These are phyloP conservation scores for Xiphophorus hellerii DNA, from an alignment of 2,113 vertebrate species.

Conservation along the genomic window DNA sequence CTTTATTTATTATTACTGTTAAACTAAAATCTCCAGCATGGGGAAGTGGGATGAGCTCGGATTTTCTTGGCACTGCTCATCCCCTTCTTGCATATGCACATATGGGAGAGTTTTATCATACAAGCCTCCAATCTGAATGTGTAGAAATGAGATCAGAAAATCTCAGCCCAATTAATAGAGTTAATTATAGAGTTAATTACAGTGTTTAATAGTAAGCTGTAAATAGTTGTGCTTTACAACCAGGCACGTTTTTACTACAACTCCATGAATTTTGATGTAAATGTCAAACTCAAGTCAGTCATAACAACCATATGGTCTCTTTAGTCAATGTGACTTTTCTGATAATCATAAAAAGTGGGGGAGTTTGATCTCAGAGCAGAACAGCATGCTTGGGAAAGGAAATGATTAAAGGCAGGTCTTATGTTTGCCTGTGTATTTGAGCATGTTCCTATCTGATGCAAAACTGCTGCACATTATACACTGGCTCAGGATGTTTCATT, in stretches of 20 bases:
- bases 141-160: neutral
- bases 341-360: neutral
- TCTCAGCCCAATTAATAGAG: neutral
- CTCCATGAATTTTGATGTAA: neutral
- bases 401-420: neutral
- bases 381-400: no score
- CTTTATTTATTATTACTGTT: no score
- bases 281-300: neutral
- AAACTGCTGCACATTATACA: neutral
- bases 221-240: neutral
- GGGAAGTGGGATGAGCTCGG: no score
- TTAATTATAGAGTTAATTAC: neutral
- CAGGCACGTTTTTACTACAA: neutral
- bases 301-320: neutral
- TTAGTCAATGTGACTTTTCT: neutral
- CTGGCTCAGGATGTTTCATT: neutral
- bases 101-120: no score
- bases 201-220: no score
- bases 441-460: slow-evolving; percentile 13
- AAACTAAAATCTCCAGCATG: no score
- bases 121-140: neutral
- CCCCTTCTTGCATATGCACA: no score
- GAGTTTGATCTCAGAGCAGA: no score
- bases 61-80: no score
- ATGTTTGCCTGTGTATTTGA: slow-evolving; percentile 10